Percentiles rank a stretch among this genome's conserved stretches.
phyloP scores from a whole-genome alignment of 2,797 vertebrate genomes.

The Tapirus indicus region DNA sequence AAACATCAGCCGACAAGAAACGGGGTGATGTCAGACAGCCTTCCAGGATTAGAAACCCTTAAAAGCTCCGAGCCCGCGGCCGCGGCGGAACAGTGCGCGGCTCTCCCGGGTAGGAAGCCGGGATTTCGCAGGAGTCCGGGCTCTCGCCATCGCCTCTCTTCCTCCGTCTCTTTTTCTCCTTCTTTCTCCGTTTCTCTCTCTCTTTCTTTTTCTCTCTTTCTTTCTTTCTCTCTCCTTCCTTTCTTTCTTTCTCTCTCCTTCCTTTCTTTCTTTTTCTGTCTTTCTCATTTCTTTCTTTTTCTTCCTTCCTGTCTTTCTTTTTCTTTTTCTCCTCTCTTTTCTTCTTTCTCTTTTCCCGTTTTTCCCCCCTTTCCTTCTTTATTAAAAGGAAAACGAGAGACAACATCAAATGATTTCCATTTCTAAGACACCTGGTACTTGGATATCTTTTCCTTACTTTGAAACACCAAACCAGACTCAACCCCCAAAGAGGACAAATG shows the following conservation, averaged over 20 bases:
- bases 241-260: fast-evolving
- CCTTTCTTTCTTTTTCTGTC: too few relatives aligned
- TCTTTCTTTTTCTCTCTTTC: fast-evolving
- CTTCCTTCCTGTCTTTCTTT: too few relatives aligned
- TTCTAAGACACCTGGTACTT: not conserved
- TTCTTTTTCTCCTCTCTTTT: not conserved
- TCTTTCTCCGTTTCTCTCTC: not conserved
- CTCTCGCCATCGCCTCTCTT: not conserved
- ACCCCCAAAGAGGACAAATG: not conserved
- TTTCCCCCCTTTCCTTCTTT: not conserved
- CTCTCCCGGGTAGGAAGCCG: slow-evolving; percentile 61
- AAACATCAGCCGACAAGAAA: slow-evolving; percentile 94
- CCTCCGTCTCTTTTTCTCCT: not conserved
- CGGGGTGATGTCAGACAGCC: slow-evolving; percentile 94
- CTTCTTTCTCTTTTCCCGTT: not conserved
- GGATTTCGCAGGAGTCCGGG: not conserved
- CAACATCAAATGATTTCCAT: not conserved
- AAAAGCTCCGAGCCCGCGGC: slow-evolving; percentile 91
- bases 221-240: fast-evolving
- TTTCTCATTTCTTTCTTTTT: fast-evolving
- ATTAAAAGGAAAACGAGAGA: not conserved
- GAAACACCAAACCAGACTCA: not conserved
- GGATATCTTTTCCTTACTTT: not conserved
- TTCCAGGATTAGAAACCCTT: slow-evolving; percentile 99
- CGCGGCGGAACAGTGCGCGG: slow-evolving; percentile 57